Evolutionary conservation across 2,797 vertebrate genomes (phyloP), one percentile per base, ranked within the genome.

Genomic region (Apodemus agrarius): DNA sequence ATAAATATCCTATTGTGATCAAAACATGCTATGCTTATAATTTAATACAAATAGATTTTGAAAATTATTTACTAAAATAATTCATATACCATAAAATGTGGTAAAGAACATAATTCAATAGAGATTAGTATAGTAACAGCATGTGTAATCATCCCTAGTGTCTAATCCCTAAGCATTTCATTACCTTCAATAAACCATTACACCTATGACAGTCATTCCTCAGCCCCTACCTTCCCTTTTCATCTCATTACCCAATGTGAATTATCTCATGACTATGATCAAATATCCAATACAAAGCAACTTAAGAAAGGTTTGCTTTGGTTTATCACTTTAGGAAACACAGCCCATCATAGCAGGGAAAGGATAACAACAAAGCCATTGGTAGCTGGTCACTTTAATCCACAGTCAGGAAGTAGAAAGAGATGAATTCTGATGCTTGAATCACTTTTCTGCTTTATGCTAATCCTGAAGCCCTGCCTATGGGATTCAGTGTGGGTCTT

Each of bases 101-200:
- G 59, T 75, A 81, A 80, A 89, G 13, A 24, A 5, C 78, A 67
- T 31, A 84, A 46, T 69, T 94, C 61, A 95, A 16, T 63, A 37
- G 10, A 83, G 46, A 69, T 52, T 80, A 87, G 22, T 76, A 17
- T 43, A 67, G 29, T 75, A 31, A 79, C 61, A 83, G n/a, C 52
- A 22, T 82, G 29, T 65, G 14, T 11, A 63, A 76, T 14, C 37
- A 54, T 72, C 14, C 86, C 13, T 69, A 9, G 29, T 89, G 43
- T 43, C 57, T 97, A 92, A 84, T 81, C 93, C 3, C 37, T 80
- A 63, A 84, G 54, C 11, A 59, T 87, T 96, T 40, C 17, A 63
- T 91, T 16, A 92, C 14, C 40, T 14, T 31, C 2, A 80, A 59
- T 90, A 87, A 93, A 92, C n/a, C 12, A 34, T 26, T 34, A 31